phyloP scores from a whole-genome alignment of 2,113 vertebrate genomes.

The Podarcis raffonei region DNA sequence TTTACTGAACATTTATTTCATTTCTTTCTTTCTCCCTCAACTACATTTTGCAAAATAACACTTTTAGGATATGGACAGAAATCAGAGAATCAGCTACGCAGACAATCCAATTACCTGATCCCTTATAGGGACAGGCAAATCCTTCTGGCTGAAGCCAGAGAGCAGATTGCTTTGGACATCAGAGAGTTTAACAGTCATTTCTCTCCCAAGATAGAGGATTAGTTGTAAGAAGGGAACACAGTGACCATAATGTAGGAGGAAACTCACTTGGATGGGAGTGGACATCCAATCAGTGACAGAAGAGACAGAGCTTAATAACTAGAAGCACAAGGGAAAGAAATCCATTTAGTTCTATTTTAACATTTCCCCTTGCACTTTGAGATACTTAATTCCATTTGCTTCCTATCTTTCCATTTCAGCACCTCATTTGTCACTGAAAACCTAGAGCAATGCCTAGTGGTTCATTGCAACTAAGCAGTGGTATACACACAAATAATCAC shows the following conservation, averaged over 20 bases:
- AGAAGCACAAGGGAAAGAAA: not conserved
- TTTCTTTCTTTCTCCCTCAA: not conserved
- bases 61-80: not conserved
- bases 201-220: not conserved
- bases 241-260: not conserved
- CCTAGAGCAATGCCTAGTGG: not conserved
- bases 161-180: not conserved
- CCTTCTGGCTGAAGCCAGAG: not conserved
- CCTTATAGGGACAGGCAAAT: not conserved
- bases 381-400: conserved; percentile 1
- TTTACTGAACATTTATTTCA: not conserved
- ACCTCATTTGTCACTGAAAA: conserved; percentile 7
- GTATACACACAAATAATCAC: not conserved
- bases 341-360: conserved; percentile 11
- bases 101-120: not conserved
- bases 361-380: not conserved
- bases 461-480: not conserved
- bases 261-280: not conserved
- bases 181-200: conserved; percentile 14
- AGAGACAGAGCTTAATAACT: conserved; percentile 9
- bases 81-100: not conserved
- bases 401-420: not conserved
- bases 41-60: conserved; percentile 21
- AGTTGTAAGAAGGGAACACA: not conserved
- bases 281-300: not conserved